Evolutionary conservation across 2,888 invertebrate species (phyloP).

Genomic region (Quadroppia sp.): DNA sequence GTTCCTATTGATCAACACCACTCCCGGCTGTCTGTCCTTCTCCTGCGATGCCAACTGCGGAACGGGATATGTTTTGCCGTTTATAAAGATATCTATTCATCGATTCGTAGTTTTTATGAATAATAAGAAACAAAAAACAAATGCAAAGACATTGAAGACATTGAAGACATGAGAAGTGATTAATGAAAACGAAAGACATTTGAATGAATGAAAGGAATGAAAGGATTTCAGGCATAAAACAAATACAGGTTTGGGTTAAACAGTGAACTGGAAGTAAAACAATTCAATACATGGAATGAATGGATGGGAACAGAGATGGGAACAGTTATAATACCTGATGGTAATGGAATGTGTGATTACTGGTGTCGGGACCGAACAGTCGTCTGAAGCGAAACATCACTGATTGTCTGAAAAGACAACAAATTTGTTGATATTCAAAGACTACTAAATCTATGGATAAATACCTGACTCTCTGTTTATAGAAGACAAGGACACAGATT

Average conservation of each 20-base stretch:
- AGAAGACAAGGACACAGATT: not conserved
- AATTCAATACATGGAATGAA: not conserved
- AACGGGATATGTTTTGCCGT: constrained; percentile 33
- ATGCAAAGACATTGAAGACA: not conserved
- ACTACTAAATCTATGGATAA: not conserved
- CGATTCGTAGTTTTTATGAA: constrained; percentile 22
- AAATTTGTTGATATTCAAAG: not conserved
- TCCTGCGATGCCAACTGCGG: constrained; percentile 33
- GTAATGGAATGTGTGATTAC: constrained; percentile 26
- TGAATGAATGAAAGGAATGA: not conserved
- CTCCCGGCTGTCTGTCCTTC: constrained; percentile 22
- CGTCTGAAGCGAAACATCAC: constrained; percentile 4
- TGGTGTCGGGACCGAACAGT: not conserved
- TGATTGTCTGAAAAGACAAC: not conserved
- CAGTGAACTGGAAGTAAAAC: constrained; percentile 9
- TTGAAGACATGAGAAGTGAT: not conserved
- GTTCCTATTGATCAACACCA: not conserved
- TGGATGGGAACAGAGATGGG: not conserved
- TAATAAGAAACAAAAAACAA: not conserved
- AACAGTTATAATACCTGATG: not conserved
- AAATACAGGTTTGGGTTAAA: not conserved
- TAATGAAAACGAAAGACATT: too few species aligned
- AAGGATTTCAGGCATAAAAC: not conserved
- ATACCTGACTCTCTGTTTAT: constrained; percentile 25
- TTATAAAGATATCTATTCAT: constrained; percentile 36